phyloP scores from a whole-genome alignment of 2,888 invertebrate genomes.

The Orthosia cruda region DNA sequence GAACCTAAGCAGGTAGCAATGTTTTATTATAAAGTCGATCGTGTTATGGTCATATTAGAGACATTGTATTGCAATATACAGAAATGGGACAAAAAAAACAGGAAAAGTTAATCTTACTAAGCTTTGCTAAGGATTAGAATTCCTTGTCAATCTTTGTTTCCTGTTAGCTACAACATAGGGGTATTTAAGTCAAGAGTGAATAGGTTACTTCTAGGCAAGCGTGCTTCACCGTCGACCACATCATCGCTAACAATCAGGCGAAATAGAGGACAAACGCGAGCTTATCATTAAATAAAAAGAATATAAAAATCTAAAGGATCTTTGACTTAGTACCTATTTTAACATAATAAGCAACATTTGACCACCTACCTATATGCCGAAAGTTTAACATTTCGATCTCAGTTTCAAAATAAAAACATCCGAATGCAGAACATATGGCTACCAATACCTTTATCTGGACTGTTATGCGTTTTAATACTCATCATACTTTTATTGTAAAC shows the following conservation, averaged over 20 bases:
- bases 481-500: slow-evolving; percentile 66
- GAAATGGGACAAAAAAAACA: background rate
- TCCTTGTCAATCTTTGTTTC: no score
- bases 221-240: no score
- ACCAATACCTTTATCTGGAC: slow-evolving; percentile 49
- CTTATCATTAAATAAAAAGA: no score
- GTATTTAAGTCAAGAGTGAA: no score
- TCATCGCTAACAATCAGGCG: no score
- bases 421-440: slow-evolving; percentile 6
- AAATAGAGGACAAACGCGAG: no score
- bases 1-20: slow-evolving; percentile 24
- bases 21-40: slow-evolving; percentile 26
- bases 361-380: background rate
- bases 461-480: slow-evolving; percentile 65
- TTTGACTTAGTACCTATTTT: background rate
- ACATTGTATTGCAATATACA: background rate
- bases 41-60: slow-evolving; percentile 10
- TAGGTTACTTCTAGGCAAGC: no score
- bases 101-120: background rate
- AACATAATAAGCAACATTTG: background rate
- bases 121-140: no score
- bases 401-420: slow-evolving; percentile 22
- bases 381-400: background rate
- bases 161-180: no score
- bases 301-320: background rate